Base-by-base conservation (phyloP, 2,888 invertebrate species). In the Entomobrya multifasciata region DNA sequence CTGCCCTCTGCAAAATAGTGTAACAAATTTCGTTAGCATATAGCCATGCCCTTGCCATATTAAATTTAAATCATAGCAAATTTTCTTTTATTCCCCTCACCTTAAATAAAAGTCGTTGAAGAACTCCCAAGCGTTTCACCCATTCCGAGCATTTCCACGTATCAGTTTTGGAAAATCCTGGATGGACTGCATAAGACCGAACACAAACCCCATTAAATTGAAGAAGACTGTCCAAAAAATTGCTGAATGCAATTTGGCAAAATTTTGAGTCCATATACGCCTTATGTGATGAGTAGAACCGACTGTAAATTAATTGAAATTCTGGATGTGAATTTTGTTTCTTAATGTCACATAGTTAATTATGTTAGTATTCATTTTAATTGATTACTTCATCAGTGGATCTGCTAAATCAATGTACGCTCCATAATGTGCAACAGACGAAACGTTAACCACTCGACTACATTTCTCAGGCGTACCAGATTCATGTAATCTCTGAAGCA, bases 241-340 rank as follows among this genome's bases (percentile, higher is more conserved):
- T 94, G 0, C 95, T 94, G 91, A 94, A 95, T 89, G 95, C 92
- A 89, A 92, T 87, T 94, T 96, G 96, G 15, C 96, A 97, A 79
- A 97, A 93, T 94, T 97, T 97, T 17, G 97, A 96, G 92, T 96
- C 96, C 17, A 95, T 95, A 92, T 97, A 97, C 0, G 96, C 96
- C 25, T 94, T 94, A 17, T 88, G 80, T n/a, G 84, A 60, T 4
- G 88, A 88, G 55, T 89, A 88, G 49, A 87, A 74, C 25, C 82
- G 70, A 5, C 88, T 89, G 47, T 15, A 86, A 52, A 65, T 36
- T 30, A 65, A 62, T n/a, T 15, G 13, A 67, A 84, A 70, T n/a
- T n/a, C n/a, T 13, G 22, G 17, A 55, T 36, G n/a, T 36, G 41
- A 57, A 30, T 49, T 62, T 25, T n/a, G n/a, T n/a, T n/a, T n/a